Percentiles rank a stretch among this genome's conserved stretches.
Conservation (phyloP, 2,888 invertebrate species). For the Sepioteuthis lessoniana region DNA sequence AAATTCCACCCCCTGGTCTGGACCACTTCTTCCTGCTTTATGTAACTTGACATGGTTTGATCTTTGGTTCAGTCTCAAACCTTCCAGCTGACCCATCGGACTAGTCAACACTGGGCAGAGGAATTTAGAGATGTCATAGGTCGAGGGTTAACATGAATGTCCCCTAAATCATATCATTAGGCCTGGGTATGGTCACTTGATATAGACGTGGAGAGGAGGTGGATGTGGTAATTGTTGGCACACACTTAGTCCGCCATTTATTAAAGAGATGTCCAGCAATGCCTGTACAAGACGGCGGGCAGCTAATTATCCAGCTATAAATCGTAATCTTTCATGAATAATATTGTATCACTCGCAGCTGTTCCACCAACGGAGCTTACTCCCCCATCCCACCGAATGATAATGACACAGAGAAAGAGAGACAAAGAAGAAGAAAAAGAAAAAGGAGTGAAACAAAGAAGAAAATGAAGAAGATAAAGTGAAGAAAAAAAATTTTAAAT, state of each 20-base stretch:
- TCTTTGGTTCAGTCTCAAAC: constrained; percentile 34
- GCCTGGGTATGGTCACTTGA: constrained; percentile 41
- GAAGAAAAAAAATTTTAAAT: background rate
- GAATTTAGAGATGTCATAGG: constrained; percentile 43
- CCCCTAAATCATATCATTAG: constrained; percentile 44
- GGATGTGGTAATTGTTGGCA: constrained; percentile 39
- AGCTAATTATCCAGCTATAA: constrained; percentile 47
- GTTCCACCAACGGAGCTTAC: constrained; percentile 35
- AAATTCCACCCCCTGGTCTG: constrained; percentile 33
- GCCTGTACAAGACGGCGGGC: background rate
- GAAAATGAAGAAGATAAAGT: background rate
- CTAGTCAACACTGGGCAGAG: constrained; percentile 42
- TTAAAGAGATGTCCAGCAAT: constrained; percentile 39
- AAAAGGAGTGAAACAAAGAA: background rate
- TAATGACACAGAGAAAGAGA: background rate
- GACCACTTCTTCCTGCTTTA: constrained; percentile 4
- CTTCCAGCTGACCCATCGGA: constrained; percentile 21
- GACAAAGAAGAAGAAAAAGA: background rate
- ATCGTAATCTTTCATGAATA: constrained; percentile 45
- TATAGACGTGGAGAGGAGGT: background rate
- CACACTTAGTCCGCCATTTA: constrained; percentile 43
- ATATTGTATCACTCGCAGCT: constrained; percentile 47
- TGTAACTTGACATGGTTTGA: constrained; percentile 25
- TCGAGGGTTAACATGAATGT: constrained; percentile 45
- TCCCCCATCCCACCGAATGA: background rate